Conservation (phyloP, 2,888 invertebrate species). For the Autographa pulchrina region DNA sequence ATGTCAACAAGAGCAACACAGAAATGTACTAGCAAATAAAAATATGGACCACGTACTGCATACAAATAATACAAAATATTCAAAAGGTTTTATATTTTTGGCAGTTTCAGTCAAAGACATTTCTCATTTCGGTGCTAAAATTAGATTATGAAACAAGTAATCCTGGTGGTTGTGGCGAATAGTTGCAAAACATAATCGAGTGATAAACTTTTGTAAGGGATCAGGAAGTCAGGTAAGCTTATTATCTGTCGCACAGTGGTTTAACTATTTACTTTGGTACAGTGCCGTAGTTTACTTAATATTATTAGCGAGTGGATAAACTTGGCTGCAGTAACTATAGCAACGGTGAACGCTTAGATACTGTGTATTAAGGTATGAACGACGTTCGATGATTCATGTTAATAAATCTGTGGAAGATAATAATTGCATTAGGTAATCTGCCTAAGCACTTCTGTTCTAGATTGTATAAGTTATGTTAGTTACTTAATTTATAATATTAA, state of each 20-base stretch:
- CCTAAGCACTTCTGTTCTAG: too few relatives aligned
- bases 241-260: slow-evolving; percentile 32
- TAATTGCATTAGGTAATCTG: too few relatives aligned
- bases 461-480: too few relatives aligned
- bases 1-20: background rate
- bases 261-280: slow-evolving; percentile 6
- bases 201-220: slow-evolving; percentile 46
- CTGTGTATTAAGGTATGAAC: too few relatives aligned
- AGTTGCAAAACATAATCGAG: slow-evolving; percentile 38
- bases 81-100: slow-evolving; percentile 9
- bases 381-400: too few relatives aligned
- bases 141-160: slow-evolving; percentile 11
- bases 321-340: background rate
- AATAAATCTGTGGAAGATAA: too few relatives aligned
- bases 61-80: slow-evolving; percentile 3
- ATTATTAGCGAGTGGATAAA: background rate
- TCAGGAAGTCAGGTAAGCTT: slow-evolving; percentile 43
- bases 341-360: background rate
- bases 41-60: slow-evolving; percentile 11
- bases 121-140: background rate
- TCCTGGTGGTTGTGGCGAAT: slow-evolving; percentile 22
- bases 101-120: background rate
- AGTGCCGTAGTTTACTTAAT: background rate
- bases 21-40: slow-evolving; percentile 12
- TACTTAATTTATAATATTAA: background rate